These are phyloP conservation scores for Lamellibrachia luymesi DNA, from an alignment of 1,140 invertebrate genomes.

Conservation along the genomic window DNA sequence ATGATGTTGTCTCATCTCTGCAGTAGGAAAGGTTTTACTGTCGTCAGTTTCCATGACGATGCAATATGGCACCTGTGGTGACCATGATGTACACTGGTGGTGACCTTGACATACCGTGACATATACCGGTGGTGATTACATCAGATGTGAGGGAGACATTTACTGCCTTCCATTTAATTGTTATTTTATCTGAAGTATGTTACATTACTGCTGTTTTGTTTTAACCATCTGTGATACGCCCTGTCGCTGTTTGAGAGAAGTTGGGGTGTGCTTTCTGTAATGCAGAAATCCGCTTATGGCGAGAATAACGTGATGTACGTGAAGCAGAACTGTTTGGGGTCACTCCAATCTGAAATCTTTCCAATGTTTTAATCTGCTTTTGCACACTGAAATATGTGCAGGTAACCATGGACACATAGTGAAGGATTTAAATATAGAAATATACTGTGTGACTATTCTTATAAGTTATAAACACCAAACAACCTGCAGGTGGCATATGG, in stretches of 20 bases:
- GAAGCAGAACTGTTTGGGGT: not conserved
- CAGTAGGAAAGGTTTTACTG: no score
- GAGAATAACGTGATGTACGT: not conserved
- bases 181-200: not conserved
- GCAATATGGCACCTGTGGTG: not conserved
- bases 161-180: not conserved
- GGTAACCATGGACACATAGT: not conserved
- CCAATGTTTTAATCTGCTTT: not conserved
- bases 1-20: not conserved
- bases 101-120: not conserved
- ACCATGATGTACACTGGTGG: not conserved
- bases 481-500: not conserved
- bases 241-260: not conserved
- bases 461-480: not conserved
- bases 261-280: not conserved
- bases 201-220: not conserved
- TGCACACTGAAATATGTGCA: not conserved
- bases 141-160: not conserved
- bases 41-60: not conserved
- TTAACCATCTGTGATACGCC: not conserved
- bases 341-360: not conserved
- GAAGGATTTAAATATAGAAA: not conserved
- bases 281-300: not conserved
- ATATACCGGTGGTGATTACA: not conserved
- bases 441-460: not conserved